phyloP scores from a whole-genome alignment of 2,797 vertebrate species.

The Propithecus perrieri region DNA sequence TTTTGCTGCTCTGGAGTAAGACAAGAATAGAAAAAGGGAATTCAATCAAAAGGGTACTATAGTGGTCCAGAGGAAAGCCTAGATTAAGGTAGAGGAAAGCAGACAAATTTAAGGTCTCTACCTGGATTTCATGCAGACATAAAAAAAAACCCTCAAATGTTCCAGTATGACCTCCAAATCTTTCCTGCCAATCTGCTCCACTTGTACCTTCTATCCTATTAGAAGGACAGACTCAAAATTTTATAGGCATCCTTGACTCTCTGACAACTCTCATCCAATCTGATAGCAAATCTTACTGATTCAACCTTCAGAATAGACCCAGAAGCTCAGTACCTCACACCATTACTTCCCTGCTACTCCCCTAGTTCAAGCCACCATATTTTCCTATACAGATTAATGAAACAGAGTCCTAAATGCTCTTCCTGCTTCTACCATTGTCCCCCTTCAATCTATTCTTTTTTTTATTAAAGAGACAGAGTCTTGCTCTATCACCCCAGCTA shows the following conservation, averaged over 20 bases:
- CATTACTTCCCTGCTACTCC: not conserved
- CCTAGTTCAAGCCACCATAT: not conserved
- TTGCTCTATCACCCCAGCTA: not conserved
- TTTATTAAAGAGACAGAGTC: not conserved
- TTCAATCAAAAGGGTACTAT: not conserved
- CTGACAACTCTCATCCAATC: not conserved
- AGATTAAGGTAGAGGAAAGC: constrained; percentile 14
- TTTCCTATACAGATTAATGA: constrained; percentile 1
- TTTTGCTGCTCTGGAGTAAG: not conserved
- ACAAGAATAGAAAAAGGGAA: constrained; percentile 12
- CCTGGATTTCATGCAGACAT: not conserved
- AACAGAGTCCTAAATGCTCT: not conserved
- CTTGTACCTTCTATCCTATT: not conserved
- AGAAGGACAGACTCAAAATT: not conserved
- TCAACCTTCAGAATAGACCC: not conserved
- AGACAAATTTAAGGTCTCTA: not conserved
- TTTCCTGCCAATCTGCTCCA: not conserved
- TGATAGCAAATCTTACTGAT: not conserved
- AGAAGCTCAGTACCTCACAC: not conserved
- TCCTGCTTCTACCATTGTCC: not conserved
- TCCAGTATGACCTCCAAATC: not conserved
- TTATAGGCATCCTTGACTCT: not conserved
- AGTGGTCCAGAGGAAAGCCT: constrained; percentile 9
- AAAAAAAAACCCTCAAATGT: not conserved
- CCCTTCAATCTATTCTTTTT: not conserved